phyloP scores from a whole-genome alignment of 2,888 invertebrate genomes.

The Noctuana brunneofusca region DNA sequence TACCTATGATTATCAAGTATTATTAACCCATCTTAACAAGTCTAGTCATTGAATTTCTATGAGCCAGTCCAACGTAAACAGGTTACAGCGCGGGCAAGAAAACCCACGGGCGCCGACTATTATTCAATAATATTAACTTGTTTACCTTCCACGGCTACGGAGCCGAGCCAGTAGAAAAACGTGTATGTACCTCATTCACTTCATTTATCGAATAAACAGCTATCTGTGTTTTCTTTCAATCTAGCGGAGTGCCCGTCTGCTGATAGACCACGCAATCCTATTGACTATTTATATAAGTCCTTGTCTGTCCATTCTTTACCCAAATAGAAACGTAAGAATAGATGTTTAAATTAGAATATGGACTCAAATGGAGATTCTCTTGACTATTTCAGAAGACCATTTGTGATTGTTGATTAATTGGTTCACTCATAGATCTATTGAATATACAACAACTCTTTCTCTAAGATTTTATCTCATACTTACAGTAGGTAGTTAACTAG shows the following conservation, averaged over 20 bases:
- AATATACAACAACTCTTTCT: too few species aligned
- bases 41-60: not conserved
- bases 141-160: conserved; percentile 29
- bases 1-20: too few species aligned
- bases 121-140: conserved; percentile 27
- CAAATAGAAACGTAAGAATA: conserved; percentile 10
- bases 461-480: too few species aligned
- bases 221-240: conserved; percentile 22
- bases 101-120: conserved; percentile 17
- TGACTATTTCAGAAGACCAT: too few species aligned
- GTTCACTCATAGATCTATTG: too few species aligned
- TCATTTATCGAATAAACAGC: conserved; percentile 25
- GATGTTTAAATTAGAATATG: not conserved
- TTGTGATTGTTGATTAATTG: too few species aligned
- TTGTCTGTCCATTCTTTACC: conserved; percentile 2
- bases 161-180: conserved; percentile 16
- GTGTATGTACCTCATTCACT: conserved; percentile 22
- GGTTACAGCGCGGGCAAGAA: conserved; percentile 7
- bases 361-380: not conserved
- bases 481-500: not conserved
- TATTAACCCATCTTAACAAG: too few species aligned
- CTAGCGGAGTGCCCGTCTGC: conserved; percentile 15
- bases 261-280: conserved; percentile 29
- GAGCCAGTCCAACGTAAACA: conserved; percentile 6
- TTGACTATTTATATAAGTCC: conserved; percentile 27